These are phyloP conservation scores for Cistogaster globosa DNA, from an alignment of 2,888 invertebrate species.

Conservation along the genomic window DNA sequence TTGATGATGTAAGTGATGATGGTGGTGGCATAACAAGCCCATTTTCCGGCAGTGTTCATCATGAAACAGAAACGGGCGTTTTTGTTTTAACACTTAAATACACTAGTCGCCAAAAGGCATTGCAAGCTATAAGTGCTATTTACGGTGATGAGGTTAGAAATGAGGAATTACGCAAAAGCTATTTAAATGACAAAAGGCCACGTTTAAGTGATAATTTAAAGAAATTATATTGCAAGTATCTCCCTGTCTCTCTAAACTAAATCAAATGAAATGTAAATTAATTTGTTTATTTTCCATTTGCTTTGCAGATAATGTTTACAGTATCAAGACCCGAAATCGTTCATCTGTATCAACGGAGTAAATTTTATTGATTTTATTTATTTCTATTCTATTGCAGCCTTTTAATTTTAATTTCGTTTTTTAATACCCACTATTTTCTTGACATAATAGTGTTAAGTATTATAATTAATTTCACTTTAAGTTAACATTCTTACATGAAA, in stretches of 20 bases:
- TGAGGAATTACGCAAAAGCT: constrained; percentile 44
- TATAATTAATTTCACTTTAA: constrained; percentile 14
- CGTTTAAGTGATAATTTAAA: constrained; percentile 48
- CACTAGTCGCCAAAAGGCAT: constrained; percentile 51
- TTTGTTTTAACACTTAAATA: constrained; percentile 59
- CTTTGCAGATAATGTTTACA: constrained; percentile 44
- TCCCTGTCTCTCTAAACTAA: neutral
- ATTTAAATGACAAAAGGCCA: constrained; percentile 36
- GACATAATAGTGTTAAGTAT: constrained; percentile 42
- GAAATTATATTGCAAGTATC: constrained; percentile 56
- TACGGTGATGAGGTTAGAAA: constrained; percentile 47
- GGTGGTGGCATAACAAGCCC: constrained; percentile 14
- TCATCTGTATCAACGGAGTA: constrained; percentile 37
- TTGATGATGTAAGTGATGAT: constrained; percentile 58
- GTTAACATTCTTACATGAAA: constrained; percentile 9
- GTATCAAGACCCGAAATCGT: constrained; percentile 15
- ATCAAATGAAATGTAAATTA: neutral
- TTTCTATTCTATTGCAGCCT: neutral
- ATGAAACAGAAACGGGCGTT: constrained; percentile 56
- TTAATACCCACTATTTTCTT: constrained; percentile 38
- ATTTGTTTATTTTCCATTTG: neutral
- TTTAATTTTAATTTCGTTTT: constrained; percentile 30
- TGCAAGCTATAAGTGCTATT: constrained; percentile 41
- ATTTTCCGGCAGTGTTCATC: constrained; percentile 34
- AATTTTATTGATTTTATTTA: constrained; percentile 29